These are phyloP conservation scores for Prionchulus punctatus DNA, from an alignment of 2,888 invertebrate genomes.

Conservation along the genomic window DNA sequence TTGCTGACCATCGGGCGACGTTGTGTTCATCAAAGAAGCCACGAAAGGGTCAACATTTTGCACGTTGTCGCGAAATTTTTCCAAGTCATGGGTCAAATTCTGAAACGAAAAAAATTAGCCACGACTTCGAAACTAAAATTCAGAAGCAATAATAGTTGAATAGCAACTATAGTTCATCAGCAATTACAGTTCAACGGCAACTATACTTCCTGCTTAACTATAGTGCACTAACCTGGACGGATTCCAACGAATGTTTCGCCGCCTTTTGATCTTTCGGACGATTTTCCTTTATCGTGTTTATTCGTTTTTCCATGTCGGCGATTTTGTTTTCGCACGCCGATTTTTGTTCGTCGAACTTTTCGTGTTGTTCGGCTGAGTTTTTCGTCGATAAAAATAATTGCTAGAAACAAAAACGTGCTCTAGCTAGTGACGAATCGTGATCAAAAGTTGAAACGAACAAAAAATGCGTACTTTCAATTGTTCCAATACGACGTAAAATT, in stretches of 20 bases:
- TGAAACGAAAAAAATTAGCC: too few species aligned
- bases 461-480: background rate
- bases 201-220: too few species aligned
- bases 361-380: background rate
- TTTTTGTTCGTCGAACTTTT: background rate
- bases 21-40: background rate
- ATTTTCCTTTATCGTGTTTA: background rate
- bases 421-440: too few species aligned
- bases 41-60: background rate
- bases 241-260: background rate
- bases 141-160: too few species aligned
- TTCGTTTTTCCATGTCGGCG: background rate
- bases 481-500: background rate
- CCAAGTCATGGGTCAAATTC: too few species aligned
- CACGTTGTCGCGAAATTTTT: too few species aligned
- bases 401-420: background rate
- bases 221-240: background rate
- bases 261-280: background rate
- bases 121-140: too few species aligned
- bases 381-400: background rate
- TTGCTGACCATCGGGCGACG: background rate
- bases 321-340: background rate
- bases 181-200: too few species aligned
- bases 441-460: too few species aligned
- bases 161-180: too few species aligned